Base-by-base conservation (phyloP, 2,113 vertebrate genomes). In the Perca schrenkii region DNA sequence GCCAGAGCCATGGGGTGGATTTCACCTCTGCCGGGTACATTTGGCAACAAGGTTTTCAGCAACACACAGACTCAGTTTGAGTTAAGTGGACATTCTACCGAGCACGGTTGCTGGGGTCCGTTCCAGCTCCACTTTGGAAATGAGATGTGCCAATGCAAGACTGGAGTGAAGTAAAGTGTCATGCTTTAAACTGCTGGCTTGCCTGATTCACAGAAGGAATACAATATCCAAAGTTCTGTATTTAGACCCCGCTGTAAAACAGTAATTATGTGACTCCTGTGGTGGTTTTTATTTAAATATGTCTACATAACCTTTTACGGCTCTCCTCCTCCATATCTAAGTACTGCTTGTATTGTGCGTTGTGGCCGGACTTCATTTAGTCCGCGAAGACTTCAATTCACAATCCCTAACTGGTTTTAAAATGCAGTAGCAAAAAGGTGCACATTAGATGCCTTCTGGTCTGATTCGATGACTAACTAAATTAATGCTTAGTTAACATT, bases 191-290 rank as follows among this genome's bases (percentile, higher is more conserved):
- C 62, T 75, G 78, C 76, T 53, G 71, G 60, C 67, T 64, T 6
- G 54, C 10, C 71, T 34, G 61, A 76, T 73, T 83, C 62, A 52
- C 61, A 62, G 54, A 64, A 80, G 91, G 91, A 92, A 77, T 28
- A 28, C 28, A 28, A 28, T 86, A 91, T 90, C 86, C 84, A 83
- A 54, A 64, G 74, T 74, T 80, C 86, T 85, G 54, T 60, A 72
- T 90, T 89, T 90, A 86, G 85, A 74, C 47, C 53, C 17, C 54
- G 67, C 21, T 75, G 65, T 77, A 86, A 90, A 87, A 86, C 28
- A n/a, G 82, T 61, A 89, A 88, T 90, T 83, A 87, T 70, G 78
- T n/a, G 79, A 83, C 68, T 86, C 46, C 61, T 80, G 36, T 77
- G 56, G 76, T 69, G 67, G 2, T n/a, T 74, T 76, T 72, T 43